Evolutionary conservation across 2,888 invertebrate species (phyloP).

Genomic region (Lycophotia porphyrea): DNA sequence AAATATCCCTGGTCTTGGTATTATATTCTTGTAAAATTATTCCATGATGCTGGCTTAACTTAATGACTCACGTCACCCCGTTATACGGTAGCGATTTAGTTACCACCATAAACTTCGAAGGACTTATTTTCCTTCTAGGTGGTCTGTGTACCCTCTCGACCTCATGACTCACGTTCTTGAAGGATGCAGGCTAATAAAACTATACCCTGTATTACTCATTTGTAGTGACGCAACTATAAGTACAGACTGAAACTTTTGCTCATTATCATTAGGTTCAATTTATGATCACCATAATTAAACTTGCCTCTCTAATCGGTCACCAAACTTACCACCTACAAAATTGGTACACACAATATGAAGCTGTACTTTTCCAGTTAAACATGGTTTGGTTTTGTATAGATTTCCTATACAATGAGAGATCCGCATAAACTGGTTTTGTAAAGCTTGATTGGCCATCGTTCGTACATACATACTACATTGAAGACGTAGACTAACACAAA

Average conservation of each 20-base stretch:
- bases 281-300: neutral
- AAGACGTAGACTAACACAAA: slow-evolving; percentile 1
- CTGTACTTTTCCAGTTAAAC: no score
- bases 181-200: neutral
- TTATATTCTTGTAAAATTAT: neutral
- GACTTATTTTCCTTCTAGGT: no score
- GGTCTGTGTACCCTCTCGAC: neutral
- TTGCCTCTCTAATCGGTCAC: no score
- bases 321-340: neutral
- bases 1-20: neutral
- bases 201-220: no score
- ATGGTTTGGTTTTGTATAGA: no score
- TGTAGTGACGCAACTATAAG: neutral
- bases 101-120: no score
- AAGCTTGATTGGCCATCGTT: no score
- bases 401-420: no score
- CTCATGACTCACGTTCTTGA: neutral
- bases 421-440: no score
- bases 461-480: no score
- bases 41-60: neutral
- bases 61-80: neutral
- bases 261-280: neutral
- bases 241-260: neutral
- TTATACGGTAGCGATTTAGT: neutral
- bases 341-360: no score